Conservation (phyloP, 2,888 invertebrate species). For the Meganola albula region DNA sequence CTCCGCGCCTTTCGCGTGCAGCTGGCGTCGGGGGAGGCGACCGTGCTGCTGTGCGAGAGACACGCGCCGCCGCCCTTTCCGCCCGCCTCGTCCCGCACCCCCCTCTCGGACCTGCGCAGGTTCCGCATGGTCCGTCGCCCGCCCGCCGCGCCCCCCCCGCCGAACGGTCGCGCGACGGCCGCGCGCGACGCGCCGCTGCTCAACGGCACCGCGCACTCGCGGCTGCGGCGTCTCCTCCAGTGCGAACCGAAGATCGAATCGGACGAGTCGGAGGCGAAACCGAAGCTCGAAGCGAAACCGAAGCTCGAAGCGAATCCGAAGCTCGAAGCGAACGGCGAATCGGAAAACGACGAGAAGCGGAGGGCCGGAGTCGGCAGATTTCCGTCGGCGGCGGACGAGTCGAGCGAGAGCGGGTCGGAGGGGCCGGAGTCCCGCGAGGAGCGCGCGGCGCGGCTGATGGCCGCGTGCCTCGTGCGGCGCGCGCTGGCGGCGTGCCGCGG, state of each 20-base stretch:
- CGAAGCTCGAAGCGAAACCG: conserved; percentile 6
- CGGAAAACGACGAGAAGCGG: conserved; percentile 7
- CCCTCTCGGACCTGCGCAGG: conserved; percentile 28
- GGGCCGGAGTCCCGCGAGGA: conserved; percentile 24
- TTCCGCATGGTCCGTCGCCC: conserved; percentile 28
- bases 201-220: conserved; percentile 24
- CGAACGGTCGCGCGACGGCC: conserved; percentile 13
- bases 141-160: conserved; percentile 11
- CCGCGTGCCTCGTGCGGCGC: conserved; percentile 65
- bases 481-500: conserved; percentile 67
- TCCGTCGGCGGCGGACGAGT: conserved; percentile 16
- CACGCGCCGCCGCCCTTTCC: conserved; percentile 39
- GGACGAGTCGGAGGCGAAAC: conserved; percentile 9
- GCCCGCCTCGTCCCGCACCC: conserved; percentile 12
- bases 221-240: conserved; percentile 38
- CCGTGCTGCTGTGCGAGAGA: conserved; percentile 52
- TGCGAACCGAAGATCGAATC: conserved; percentile 21
- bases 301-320: conserved; percentile 1
- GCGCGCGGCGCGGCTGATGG: conserved; percentile 42
- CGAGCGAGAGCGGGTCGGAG: conserved; percentile 15
- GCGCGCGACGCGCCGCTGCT: too few relatives aligned
- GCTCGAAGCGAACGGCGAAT: conserved; percentile 7
- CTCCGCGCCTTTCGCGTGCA: conserved; percentile 26
- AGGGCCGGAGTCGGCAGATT: conserved; percentile 14
- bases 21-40: conserved; percentile 50